phyloP scores from a whole-genome alignment of 2,113 vertebrate genomes.

The zebrafish (Danio rerio) region DNA sequence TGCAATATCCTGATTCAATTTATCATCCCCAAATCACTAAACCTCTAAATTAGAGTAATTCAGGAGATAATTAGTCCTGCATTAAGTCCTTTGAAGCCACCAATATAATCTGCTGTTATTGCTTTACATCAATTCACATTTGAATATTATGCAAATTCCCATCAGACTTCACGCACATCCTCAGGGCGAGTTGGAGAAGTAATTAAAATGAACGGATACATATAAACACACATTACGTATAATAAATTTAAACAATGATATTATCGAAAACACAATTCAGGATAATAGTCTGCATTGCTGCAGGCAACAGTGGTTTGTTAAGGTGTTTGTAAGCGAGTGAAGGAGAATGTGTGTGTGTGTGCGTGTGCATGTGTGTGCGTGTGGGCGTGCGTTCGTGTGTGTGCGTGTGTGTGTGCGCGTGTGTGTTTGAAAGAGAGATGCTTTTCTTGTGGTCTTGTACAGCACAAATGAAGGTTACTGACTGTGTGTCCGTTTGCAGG shows the following conservation, averaged over 20 bases:
- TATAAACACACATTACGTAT: background rate
- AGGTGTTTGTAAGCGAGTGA: background rate
- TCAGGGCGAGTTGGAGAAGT: slow-evolving; percentile 2
- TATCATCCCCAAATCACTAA: slow-evolving; percentile 46
- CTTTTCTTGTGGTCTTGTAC: slow-evolving; percentile 49
- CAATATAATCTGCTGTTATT: slow-evolving; percentile 55
- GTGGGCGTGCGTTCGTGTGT: background rate
- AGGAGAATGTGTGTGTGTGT: background rate
- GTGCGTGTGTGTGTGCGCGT: background rate
- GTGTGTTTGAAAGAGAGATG: background rate
- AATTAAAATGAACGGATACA: slow-evolving; percentile 34
- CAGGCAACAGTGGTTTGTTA: background rate
- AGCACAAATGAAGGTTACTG: slow-evolving; percentile 53
- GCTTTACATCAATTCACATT: slow-evolving; percentile 42
- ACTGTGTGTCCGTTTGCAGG: slow-evolving; percentile 38
- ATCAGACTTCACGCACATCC: slow-evolving; percentile 41
- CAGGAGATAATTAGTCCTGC: slow-evolving; percentile 50
- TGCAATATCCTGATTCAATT: slow-evolving; percentile 45
- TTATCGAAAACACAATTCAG: slow-evolving; percentile 1
- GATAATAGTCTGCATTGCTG: slow-evolving; percentile 10
- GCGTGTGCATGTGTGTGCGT: background rate
- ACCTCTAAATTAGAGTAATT: slow-evolving; percentile 47
- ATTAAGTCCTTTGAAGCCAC: slow-evolving; percentile 33
- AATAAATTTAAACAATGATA: slow-evolving; percentile 15
- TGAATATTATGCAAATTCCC: slow-evolving; percentile 39